phyloP scores from a whole-genome alignment of 2,113 vertebrate genomes.

The Haliaeetus leucogaster region DNA sequence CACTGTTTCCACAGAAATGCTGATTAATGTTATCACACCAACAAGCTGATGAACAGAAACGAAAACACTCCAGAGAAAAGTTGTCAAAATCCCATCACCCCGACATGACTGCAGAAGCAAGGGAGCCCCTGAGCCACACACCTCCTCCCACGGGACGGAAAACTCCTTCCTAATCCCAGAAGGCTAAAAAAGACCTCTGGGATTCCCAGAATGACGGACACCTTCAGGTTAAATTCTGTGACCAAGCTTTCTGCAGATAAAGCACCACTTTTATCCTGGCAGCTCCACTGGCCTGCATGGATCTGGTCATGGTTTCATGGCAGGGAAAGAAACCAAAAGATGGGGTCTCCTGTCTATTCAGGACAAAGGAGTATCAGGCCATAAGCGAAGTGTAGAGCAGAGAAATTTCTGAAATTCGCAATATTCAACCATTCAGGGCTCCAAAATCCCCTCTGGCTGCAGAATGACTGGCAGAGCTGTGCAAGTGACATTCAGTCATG shows the following conservation, averaged over 20 bases:
- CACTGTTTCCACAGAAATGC: conserved; percentile 50
- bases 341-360: neutral
- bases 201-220: neutral
- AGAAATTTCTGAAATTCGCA: neutral
- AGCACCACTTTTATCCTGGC: neutral
- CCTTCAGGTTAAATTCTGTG: neutral
- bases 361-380: neutral
- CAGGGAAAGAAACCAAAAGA: neutral
- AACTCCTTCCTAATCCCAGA: neutral
- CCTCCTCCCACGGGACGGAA: neutral
- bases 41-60: conserved; percentile 32
- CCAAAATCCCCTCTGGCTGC: neutral
- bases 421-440: neutral
- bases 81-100: conserved; percentile 12
- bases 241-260: neutral
- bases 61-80: conserved; percentile 23
- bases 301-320: neutral
- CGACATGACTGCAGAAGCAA: neutral
- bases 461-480: neutral
- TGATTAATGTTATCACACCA: conserved; percentile 61
- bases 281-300: neutral
- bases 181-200: neutral
- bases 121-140: neutral
- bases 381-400: neutral
- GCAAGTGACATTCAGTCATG: neutral